A percentile compares a stretch with the other conserved stretches of the same genome.
Conservation (phyloP, 2,888 invertebrate genomes). For the Thymelicus acteon region DNA sequence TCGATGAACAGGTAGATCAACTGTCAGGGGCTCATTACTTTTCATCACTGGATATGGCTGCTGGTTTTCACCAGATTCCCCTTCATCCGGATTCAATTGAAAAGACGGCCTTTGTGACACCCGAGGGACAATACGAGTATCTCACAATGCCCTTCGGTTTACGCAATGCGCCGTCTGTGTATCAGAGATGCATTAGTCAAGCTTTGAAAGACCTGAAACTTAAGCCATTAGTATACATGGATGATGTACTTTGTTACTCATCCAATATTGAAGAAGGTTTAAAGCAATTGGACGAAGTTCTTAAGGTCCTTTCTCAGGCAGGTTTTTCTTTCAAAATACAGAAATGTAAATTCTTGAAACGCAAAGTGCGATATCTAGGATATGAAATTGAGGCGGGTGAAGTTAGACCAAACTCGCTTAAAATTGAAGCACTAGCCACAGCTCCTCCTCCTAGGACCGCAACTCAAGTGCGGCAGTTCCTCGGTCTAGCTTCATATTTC, state of each 20-base stretch:
- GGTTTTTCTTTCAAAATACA: background rate
- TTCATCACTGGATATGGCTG: background rate
- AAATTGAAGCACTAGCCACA: background rate
- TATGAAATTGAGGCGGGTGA: background rate
- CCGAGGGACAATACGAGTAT: background rate
- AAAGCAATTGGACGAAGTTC: background rate
- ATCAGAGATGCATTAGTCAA: background rate
- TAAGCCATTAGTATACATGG: constrained; percentile 34
- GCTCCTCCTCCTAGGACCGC: background rate
- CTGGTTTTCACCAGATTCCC: background rate
- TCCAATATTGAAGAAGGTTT: background rate
- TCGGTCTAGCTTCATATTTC: background rate
- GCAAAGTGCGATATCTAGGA: background rate
- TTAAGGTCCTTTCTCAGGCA: background rate
- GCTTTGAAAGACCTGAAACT: background rate
- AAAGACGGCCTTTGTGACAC: too few relatives aligned
- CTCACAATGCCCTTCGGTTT: background rate
- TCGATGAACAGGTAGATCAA: background rate
- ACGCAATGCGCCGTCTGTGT: background rate
- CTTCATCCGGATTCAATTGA: background rate
- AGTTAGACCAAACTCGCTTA: background rate
- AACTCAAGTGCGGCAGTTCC: background rate
- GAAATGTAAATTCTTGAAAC: background rate
- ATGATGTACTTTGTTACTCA: background rate
- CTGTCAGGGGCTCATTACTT: background rate